Conservation (phyloP, 2,113 vertebrate genomes). For the Balaeniceps rex region DNA sequence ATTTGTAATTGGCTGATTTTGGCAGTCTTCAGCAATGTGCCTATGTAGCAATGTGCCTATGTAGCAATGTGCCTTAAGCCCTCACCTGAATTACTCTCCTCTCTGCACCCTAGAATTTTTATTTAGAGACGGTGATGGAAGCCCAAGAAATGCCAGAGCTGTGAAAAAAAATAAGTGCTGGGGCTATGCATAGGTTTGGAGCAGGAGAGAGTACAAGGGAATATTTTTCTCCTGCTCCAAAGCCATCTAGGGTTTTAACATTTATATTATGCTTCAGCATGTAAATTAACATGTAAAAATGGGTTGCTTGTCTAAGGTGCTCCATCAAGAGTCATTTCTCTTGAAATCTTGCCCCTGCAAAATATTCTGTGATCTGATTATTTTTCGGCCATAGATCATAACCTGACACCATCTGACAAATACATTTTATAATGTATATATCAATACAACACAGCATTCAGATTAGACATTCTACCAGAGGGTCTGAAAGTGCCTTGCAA, state of each 20-base stretch:
- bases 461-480: background rate
- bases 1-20: background rate
- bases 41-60: background rate
- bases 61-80: background rate
- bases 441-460: background rate
- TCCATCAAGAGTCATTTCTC: background rate
- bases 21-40: background rate
- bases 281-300: slow-evolving; percentile 17
- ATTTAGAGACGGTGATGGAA: background rate
- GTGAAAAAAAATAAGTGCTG: background rate
- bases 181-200: background rate
- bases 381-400: background rate
- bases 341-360: background rate
- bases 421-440: background rate
- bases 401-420: background rate
- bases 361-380: background rate
- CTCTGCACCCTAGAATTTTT: background rate
- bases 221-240: background rate
- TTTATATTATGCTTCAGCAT: background rate
- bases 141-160: background rate
- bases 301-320: background rate
- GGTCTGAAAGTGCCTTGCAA: background rate
- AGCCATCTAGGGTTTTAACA: background rate
- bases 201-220: background rate
- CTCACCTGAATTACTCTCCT: background rate